Evolutionary conservation across 2,888 invertebrate genomes (phyloP).

Genomic region (Dorcus hopei): DNA sequence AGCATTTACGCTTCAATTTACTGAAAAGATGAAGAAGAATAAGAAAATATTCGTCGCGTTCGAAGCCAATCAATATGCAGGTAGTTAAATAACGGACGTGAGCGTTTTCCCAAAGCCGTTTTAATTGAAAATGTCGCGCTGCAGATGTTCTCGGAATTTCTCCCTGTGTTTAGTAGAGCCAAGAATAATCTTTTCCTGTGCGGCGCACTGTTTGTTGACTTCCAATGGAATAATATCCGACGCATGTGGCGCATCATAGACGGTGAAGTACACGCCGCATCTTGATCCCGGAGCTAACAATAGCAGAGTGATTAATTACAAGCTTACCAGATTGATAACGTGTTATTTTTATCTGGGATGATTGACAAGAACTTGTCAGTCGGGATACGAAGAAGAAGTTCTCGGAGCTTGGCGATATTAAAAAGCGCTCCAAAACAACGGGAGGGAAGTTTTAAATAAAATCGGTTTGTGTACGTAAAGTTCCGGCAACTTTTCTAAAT

Average conservation of each 20-base stretch:
- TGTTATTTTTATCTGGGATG: too few relatives aligned
- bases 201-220: not conserved
- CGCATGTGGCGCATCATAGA: not conserved
- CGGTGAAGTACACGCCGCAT: not conserved
- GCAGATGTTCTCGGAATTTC: not conserved
- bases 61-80: constrained; percentile 15
- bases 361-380: too few relatives aligned
- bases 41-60: constrained; percentile 14
- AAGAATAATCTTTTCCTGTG: not conserved
- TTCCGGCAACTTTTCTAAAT: too few relatives aligned
- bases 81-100: constrained; percentile 13
- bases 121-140: not conserved
- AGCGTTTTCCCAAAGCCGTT: constrained; percentile 7
- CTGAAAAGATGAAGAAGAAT: not conserved
- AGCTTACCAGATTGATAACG: constrained; percentile 4
- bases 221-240: not conserved
- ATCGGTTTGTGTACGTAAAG: too few relatives aligned
- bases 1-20: too few relatives aligned
- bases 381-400: too few relatives aligned
- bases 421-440: too few relatives aligned
- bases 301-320: constrained; percentile 7
- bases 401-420: too few relatives aligned
- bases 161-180: not conserved
- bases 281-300: not conserved
- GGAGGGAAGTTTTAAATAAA: too few relatives aligned